phyloP scores from a whole-genome alignment of 1,140 invertebrate genomes.

The Halotydeus destructor region DNA sequence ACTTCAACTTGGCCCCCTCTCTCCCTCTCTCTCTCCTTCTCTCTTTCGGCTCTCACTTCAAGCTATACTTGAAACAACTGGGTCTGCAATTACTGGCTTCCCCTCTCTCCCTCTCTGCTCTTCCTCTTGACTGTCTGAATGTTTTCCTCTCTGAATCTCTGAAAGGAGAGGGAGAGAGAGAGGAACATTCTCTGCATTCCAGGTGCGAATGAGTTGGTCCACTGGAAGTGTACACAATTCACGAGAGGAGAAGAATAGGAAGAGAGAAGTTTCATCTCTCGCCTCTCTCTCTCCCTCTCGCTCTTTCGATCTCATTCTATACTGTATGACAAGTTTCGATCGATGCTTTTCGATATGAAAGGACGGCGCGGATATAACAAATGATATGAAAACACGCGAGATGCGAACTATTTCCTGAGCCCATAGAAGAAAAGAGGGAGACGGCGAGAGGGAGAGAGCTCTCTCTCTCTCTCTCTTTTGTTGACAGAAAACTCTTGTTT shows the following conservation, averaged over 20 bases:
- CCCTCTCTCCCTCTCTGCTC: background rate
- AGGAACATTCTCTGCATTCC: background rate
- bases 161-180: background rate
- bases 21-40: background rate
- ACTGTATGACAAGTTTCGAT: background rate
- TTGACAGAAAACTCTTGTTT: conserved; percentile 4
- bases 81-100: background rate
- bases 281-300: background rate
- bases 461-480: conserved; percentile 1
- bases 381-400: conserved; percentile 3
- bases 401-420: background rate
- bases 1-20: background rate
- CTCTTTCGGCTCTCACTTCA: background rate
- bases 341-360: background rate
- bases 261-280: background rate
- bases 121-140: background rate
- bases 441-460: no score
- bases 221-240: background rate
- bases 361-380: background rate
- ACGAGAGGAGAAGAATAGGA: background rate
- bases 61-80: background rate
- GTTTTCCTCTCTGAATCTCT: background rate
- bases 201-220: background rate
- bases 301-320: background rate
- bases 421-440: no score